phyloP scores from a whole-genome alignment of 2,113 vertebrate species.

The Tretioscincus oriximinensis region DNA sequence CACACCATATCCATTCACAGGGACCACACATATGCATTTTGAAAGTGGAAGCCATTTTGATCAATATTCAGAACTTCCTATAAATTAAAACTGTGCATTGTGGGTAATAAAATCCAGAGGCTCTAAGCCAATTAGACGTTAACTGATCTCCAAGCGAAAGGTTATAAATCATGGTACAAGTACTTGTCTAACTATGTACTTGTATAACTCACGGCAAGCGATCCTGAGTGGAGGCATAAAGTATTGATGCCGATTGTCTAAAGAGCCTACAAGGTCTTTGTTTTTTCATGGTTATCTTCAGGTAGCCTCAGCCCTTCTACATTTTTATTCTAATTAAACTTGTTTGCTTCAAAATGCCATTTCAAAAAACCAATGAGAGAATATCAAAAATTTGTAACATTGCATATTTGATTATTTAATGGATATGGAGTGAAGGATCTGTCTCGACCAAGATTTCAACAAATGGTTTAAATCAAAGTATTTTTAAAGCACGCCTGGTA shows the following conservation, averaged over 20 bases:
- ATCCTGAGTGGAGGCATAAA: too few species aligned
- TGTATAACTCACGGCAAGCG: background rate
- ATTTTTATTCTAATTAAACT: constrained; percentile 27
- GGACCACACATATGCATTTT: constrained; percentile 42
- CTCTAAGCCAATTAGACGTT: background rate
- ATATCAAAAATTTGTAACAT: constrained; percentile 5
- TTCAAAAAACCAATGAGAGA: background rate
- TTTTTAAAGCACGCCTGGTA: constrained; percentile 79
- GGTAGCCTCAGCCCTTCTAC: constrained; percentile 11
- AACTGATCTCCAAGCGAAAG: background rate
- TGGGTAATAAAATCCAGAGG: background rate
- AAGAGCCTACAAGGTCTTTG: constrained; percentile 2
- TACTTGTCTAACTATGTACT: too few species aligned
- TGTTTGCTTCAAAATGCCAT: constrained; percentile 12
- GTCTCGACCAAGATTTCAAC: constrained; percentile 54
- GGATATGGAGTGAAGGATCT: constrained; percentile 74
- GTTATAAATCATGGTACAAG: background rate
- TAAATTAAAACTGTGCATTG: background rate
- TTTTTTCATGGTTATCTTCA: constrained; percentile 2
- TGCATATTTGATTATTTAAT: constrained; percentile 48
- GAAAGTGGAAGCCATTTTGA: constrained; percentile 21
- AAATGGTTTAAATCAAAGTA: constrained; percentile 60
- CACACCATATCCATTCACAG: constrained; percentile 38
- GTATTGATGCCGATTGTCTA: background rate
- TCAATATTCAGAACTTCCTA: background rate